A percentile compares a stretch with the other conserved stretches of the same genome.
Evolutionary conservation across 2,797 vertebrate species (phyloP).

Genomic region (Rhinichthys osculus): DNA sequence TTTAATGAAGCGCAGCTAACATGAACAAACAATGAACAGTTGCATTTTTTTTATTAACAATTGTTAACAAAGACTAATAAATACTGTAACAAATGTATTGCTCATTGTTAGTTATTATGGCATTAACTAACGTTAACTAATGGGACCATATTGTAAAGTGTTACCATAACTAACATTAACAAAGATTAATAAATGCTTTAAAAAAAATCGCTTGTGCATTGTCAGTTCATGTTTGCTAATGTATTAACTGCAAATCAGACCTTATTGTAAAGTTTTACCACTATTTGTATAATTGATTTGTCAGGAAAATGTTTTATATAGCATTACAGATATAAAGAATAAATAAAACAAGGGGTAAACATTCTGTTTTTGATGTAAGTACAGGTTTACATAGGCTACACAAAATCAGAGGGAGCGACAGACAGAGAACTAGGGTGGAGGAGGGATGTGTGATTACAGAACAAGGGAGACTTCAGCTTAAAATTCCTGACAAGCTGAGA

Average conservation of each 20-base stretch:
- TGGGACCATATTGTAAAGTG: neutral
- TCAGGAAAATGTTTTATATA: neutral
- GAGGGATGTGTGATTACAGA: constrained; percentile 54
- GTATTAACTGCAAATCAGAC: neutral
- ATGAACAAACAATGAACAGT: neutral
- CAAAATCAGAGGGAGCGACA: constrained; percentile 10
- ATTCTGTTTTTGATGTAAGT: neutral
- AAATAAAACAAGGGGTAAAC: neutral
- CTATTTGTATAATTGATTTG: neutral
- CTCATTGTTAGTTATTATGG: neutral
- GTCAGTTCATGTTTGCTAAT: neutral
- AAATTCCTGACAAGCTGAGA: constrained; percentile 80
- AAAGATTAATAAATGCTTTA: neutral
- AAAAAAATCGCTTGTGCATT: neutral
- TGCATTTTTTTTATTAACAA: neutral
- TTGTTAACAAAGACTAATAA: neutral
- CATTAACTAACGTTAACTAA: neutral
- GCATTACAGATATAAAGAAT: neutral
- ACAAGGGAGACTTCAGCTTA: constrained; percentile 58
- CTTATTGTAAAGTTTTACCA: neutral
- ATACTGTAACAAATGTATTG: neutral
- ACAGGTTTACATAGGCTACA: neutral
- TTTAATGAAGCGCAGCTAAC: neutral
- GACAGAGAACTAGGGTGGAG: constrained; percentile 43
- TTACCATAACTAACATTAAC: neutral